A percentile compares a stretch with the other conserved stretches of the same genome.
Evolutionary conservation across 2,797 vertebrate genomes (phyloP).

Genomic region (Cirrhinus mrigala): DNA sequence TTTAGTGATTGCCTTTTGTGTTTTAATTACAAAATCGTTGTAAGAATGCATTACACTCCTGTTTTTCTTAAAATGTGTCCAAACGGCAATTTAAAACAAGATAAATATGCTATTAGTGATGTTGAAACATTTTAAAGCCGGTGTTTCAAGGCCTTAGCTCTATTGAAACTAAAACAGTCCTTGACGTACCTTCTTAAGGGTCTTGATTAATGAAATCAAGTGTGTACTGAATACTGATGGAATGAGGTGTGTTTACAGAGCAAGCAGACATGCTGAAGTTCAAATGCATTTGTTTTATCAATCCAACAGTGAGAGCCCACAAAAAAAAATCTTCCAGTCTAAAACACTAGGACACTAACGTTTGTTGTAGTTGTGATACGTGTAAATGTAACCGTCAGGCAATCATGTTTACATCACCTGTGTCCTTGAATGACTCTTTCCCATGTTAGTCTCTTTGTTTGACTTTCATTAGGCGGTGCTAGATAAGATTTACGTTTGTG

Average conservation of each 20-base stretch:
- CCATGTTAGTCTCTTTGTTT: constrained; percentile 53
- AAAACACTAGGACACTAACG: neutral
- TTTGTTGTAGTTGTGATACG: neutral
- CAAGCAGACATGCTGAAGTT: neutral
- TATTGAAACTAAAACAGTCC: neutral
- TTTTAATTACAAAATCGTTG: neutral
- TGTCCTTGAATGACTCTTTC: constrained; percentile 56
- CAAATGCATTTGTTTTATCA: constrained; percentile 4
- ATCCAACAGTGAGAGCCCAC: constrained; percentile 6
- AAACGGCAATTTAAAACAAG: neutral
- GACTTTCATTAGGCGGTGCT: constrained; percentile 45
- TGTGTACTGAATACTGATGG: constrained; percentile 18
- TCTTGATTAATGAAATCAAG: constrained; percentile 20
- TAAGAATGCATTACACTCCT: neutral
- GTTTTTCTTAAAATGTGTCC: neutral
- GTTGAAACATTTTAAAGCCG: neutral
- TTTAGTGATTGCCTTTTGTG: neutral
- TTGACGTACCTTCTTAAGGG: neutral
- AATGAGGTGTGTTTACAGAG: constrained; percentile 28
- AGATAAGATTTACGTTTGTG: constrained; percentile 18
- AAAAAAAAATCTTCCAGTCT: neutral
- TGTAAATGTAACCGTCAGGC: constrained; percentile 40
- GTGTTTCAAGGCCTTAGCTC: neutral
- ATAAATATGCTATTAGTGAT: neutral
- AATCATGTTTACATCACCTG: constrained; percentile 43